These are phyloP conservation scores for Peromyscus maniculatus DNA, from an alignment of 2,113 vertebrate genomes.

Conservation along the genomic window DNA sequence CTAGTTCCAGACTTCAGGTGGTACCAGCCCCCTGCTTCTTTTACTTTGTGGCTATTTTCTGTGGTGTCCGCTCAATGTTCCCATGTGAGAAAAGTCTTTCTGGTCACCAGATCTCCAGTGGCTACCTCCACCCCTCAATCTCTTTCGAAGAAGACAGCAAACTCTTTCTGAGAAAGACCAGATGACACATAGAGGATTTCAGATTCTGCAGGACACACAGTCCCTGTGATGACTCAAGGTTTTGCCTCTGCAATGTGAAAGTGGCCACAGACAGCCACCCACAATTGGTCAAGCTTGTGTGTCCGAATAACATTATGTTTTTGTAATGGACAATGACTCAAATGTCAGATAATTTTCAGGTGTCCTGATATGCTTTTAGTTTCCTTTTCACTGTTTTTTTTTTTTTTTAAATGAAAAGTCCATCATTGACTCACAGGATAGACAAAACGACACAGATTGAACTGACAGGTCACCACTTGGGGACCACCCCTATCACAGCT, in stretches of 20 bases:
- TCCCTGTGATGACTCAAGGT: background rate
- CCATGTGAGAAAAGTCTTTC: background rate
- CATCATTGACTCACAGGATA: background rate
- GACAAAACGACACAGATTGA: background rate
- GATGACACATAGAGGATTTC: background rate
- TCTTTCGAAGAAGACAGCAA: background rate
- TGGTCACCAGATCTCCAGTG: background rate
- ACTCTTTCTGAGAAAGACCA: background rate
- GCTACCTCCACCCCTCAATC: too few relatives aligned
- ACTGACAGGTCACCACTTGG: too few relatives aligned
- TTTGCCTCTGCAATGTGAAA: background rate
- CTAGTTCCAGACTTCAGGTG: background rate
- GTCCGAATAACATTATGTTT: background rate
- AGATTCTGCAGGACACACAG: background rate
- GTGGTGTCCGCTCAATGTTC: background rate
- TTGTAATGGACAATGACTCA: background rate
- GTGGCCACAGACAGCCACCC: background rate
- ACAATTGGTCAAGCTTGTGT: accelerated
- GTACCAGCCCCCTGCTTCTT: background rate
- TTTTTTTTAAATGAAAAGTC: background rate
- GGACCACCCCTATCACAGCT: too few relatives aligned
- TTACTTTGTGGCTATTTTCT: background rate
- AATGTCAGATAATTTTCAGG: background rate
- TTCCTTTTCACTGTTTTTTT: background rate
- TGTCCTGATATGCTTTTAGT: background rate